Evolutionary conservation across 1,140 invertebrate species (phyloP), one percentile per base, ranked within the genome.

Genomic region (Drosophila obscura): DNA sequence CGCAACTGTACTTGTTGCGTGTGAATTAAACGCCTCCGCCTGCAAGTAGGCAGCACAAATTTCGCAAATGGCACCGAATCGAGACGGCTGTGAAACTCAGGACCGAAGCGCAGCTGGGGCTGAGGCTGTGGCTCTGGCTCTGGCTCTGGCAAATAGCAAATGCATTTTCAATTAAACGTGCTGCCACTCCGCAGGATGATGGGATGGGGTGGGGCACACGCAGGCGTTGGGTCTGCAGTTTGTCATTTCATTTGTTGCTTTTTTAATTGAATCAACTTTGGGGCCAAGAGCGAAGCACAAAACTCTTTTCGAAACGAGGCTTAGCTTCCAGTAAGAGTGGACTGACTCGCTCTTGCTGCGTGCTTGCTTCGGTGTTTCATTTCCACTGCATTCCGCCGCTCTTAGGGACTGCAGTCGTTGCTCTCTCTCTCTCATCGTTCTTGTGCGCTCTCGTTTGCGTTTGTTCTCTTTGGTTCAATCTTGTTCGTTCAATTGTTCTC

Each of bases 1-100:
- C 44, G 49, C 65, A 16, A 55, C 59, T 77, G 79, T 81, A 81
- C 79, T 81, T 81, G 79, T 81, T 81, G 79, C 79, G 77, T 67
- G 68, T 68, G 76, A 73, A 69, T 69, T 77, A 58, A 65, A 59
- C 61, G 31, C 19, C n/a, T 11, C 55, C 13, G 72, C 58, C 56
- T 35, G 45, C 41, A 68, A 78, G 74, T 59, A 74, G 58, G 66
- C 67, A 73, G 45, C 48, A 63, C 15, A 44, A 68, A 64, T 72
- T 87, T 51, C 53, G 44, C 44, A 60, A 76, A 52, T 52, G 60
- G 63, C 77, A 56, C 48, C 9, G 31, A 9, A 35, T 35, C 31
- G 31, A 39, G 35, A 39, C 35, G 4, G 0, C 35, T 39, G 11
- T 5, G 11, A 13, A 13, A 11, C 35, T 39, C 35, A 39, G 35